Percentiles rank a stretch among this genome's conserved stretches.
Evolutionary conservation across 2,113 vertebrate genomes (phyloP).

Genomic region (Paradoxurus hermaphroditus): DNA sequence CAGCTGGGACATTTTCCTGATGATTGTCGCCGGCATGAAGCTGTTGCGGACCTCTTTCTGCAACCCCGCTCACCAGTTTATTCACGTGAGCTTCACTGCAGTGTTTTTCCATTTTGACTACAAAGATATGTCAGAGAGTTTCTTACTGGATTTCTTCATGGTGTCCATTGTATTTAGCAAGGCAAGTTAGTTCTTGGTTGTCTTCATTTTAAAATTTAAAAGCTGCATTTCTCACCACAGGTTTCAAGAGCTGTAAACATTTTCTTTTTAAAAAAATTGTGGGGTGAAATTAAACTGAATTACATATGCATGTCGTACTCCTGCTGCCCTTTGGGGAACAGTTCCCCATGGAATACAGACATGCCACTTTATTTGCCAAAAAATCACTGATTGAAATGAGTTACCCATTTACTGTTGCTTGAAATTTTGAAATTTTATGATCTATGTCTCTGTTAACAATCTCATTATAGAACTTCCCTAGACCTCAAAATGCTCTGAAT

Average conservation of each 20-base stretch:
- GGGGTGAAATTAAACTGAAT: not conserved
- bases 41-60: constrained; percentile 96
- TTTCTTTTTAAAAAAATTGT: not conserved
- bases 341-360: not conserved
- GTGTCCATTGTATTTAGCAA: constrained; percentile 97
- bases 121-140: constrained; percentile 93
- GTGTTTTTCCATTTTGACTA: constrained; percentile 98
- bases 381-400: not conserved
- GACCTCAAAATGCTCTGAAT: not conserved
- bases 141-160: constrained; percentile 97
- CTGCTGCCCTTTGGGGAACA: not conserved
- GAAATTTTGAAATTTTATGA: not conserved
- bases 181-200: constrained; percentile 81
- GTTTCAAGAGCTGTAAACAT: not conserved
- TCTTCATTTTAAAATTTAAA: not conserved
- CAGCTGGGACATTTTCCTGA: constrained; percentile 96
- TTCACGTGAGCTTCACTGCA: constrained; percentile 93
- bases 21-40: constrained; percentile 94
- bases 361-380: not conserved
- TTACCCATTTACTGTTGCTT: not conserved
- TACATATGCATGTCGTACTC: not conserved
- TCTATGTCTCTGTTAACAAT: not conserved
- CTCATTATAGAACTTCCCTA: not conserved
- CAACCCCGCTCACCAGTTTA: constrained; percentile 93
- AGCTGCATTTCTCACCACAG: rapidly evolving